Conservation (phyloP, 2,888 invertebrate species). For the Caenorhabditis drosophilae region DNA sequence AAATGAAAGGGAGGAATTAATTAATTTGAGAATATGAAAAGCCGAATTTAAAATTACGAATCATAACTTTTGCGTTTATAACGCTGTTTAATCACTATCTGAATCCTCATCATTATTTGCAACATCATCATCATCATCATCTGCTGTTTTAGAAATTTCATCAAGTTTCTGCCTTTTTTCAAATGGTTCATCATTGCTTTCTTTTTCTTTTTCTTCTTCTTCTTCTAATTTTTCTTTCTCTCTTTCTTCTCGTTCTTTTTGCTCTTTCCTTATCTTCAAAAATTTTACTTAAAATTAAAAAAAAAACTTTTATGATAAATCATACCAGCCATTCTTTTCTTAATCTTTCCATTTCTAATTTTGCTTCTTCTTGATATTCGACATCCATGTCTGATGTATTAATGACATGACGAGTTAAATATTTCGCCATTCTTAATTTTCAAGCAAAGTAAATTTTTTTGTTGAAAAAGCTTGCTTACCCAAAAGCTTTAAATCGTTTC, state of each 20-base stretch:
- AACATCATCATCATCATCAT: no score
- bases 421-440: constrained; percentile 59
- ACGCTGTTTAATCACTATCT: no score
- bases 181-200: neutral
- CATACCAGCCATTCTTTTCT: neutral
- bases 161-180: no score
- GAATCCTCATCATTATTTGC: no score
- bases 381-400: constrained; percentile 29
- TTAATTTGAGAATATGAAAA: no score
- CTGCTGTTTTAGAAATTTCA: no score
- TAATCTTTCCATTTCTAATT: constrained; percentile 22
- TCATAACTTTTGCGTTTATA: no score
- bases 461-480: constrained; percentile 8
- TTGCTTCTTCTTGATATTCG: constrained; percentile 32
- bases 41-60: no score
- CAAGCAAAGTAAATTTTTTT: constrained; percentile 10
- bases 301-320: no score
- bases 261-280: no score
- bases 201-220: neutral
- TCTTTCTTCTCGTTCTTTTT: constrained; percentile 4
- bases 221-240: neutral
- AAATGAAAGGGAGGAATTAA: no score
- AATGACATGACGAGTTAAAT: constrained; percentile 50
- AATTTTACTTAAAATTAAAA: no score
- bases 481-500: constrained; percentile 37